Evolutionary conservation across 1,140 invertebrate species (phyloP), one percentile per base, ranked within the genome.

Genomic region (Halictus rubicundus): DNA sequence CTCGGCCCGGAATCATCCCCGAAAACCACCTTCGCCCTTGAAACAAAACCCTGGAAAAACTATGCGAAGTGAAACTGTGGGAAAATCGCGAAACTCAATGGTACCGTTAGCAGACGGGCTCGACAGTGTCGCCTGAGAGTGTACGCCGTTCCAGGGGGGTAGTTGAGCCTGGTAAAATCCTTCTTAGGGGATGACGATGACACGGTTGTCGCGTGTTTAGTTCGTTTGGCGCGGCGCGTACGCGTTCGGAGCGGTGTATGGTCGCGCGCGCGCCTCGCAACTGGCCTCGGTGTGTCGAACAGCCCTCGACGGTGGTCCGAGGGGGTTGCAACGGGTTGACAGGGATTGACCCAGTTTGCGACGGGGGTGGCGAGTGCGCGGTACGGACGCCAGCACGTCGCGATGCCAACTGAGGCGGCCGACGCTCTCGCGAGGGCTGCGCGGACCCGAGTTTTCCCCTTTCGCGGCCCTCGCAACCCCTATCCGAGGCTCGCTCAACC

Each of bases 371-470:
- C 87, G 89, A 90, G 82, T 90, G 89, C 88, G 88, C 89, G 86
- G 82, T 89, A 87, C 87, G 83, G 81, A 85, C 89, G 87, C 83
- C 84, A 85, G 86, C 87, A 83, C 87, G 89, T 89, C 89, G 88
- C 88, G 89, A 84, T 88, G 82, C 87, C 80, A 86, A 90, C 89
- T 90, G 85, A 86, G 66, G 66, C 42, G 49, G 25, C 54, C 21
- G 42, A 42, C 68, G 42, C 32, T 70, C 54, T 72, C 85, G 79
- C 85, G 77, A 82, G 81, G 78, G 83, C 83, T 83, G 79, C 75
- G 77, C 80, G 68, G 49, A 70, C 68, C 64, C 75, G 65, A 65
- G 75, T 71, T 75, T 65, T 68, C 68, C 72, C 64, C 74, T 64
- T n/a, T 68, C 54, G 37, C 32, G n/a, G 46, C 42, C 65, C 21